These are phyloP conservation scores for Oscarella lobularis DNA, from an alignment of 37 sponge, comb jelly and placozoan genomes.

Conservation along the genomic window DNA sequence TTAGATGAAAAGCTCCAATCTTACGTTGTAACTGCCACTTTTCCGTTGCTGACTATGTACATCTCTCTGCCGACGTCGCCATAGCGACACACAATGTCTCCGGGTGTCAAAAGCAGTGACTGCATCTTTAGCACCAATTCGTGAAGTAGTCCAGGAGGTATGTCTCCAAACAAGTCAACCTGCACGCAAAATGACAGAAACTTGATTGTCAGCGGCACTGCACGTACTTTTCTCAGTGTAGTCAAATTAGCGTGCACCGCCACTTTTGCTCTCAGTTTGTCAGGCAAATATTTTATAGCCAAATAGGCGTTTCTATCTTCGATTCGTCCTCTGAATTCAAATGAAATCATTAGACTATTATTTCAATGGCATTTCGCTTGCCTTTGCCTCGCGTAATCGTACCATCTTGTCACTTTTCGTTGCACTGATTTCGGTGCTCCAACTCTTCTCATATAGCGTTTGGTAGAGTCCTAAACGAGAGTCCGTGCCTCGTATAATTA, in stretches of 20 bases:
- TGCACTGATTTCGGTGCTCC: not conserved
- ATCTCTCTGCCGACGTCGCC: slow-evolving; percentile 96
- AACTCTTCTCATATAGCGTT: not conserved
- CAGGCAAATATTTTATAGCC: slow-evolving; percentile 56
- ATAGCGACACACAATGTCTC: slow-evolving; percentile 84
- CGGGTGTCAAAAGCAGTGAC: slow-evolving; percentile 75
- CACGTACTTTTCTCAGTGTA: slow-evolving; percentile 53
- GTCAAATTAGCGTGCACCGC: slow-evolving; percentile 89
- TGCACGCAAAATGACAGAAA: not conserved
- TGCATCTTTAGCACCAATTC: slow-evolving; percentile 84
- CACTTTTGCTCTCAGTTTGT: slow-evolving; percentile 85
- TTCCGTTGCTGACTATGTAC: slow-evolving; percentile 85
- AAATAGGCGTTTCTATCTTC: not conserved
- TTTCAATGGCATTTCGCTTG: not conserved
- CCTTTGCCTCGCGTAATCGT: not conserved
- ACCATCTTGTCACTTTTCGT: not conserved
- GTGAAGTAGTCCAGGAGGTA: slow-evolving; percentile 69
- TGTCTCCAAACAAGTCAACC: slow-evolving; percentile 61
- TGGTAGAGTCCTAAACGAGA: not conserved
- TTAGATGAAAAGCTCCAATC: too few relatives aligned
- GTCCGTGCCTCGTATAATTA: too few relatives aligned
- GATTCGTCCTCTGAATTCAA: not conserved
- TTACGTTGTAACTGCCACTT: slow-evolving; percentile 50
- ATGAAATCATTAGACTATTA: not conserved
- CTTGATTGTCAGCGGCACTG: too few relatives aligned